A percentile compares a stretch with the other conserved stretches of the same genome.
Conservation (phyloP, 1,140 invertebrate species). For the Drosophila busckii region DNA sequence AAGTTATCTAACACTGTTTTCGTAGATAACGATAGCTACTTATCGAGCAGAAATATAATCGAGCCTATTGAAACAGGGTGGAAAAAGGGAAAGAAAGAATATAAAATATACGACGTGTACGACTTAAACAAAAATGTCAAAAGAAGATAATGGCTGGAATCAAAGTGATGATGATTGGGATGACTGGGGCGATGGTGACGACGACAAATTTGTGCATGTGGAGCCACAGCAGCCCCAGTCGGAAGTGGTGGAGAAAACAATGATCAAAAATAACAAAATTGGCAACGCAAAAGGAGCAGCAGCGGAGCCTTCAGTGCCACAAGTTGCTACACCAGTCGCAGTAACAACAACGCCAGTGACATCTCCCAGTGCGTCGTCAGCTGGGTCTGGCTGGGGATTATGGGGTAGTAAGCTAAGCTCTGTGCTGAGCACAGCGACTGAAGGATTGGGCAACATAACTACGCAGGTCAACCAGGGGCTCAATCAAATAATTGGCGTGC, state of each 20-base stretch:
- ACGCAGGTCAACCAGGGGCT: conserved; percentile 88
- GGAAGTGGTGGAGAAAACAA: not conserved
- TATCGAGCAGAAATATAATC: no score
- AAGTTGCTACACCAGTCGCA: not conserved
- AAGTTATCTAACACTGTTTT: no score
- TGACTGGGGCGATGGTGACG: conserved; percentile 80
- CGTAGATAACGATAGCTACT: no score
- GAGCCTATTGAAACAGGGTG: no score
- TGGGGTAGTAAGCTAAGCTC: conserved; percentile 88
- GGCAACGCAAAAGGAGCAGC: conserved; percentile 27
- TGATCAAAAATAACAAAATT: conserved; percentile 19
- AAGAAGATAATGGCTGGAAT: conserved; percentile 64
- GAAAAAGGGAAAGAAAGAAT: conserved; percentile 10
- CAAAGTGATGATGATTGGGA: conserved; percentile 83
- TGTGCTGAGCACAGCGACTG: conserved; percentile 85
- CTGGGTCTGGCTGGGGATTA: conserved; percentile 43
- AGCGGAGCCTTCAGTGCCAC: conserved; percentile 23
- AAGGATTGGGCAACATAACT: conserved; percentile 86
- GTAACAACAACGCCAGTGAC: not conserved
- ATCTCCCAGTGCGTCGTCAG: conserved; percentile 9
- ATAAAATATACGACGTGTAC: no score
- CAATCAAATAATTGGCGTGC: conserved; percentile 87
- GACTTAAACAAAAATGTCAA: conserved; percentile 45
- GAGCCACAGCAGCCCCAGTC: conserved; percentile 14
- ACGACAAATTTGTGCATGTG: conserved; percentile 61